Percentiles rank a stretch among this genome's conserved stretches.
phyloP scores from a whole-genome alignment of 2,888 invertebrate species.

The Dynastes tityus region DNA sequence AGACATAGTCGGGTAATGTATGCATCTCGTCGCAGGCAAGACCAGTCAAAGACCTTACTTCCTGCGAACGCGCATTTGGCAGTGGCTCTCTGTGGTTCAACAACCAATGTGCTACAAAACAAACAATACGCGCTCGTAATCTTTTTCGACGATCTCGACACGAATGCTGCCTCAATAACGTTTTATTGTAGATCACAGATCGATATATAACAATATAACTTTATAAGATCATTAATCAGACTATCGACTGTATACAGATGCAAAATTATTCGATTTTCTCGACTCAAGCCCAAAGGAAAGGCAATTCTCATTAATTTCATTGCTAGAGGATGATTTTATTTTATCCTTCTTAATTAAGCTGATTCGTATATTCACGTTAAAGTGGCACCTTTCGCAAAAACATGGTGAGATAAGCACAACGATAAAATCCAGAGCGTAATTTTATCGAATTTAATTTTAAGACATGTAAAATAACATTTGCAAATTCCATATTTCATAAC shows the following conservation, averaged over 20 bases:
- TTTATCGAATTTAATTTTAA: too few relatives aligned
- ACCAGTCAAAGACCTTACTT: conserved; percentile 58
- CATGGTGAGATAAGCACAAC: too few relatives aligned
- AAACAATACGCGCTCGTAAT: conserved; percentile 43
- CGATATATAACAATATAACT: conserved; percentile 7
- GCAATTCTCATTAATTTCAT: too few relatives aligned
- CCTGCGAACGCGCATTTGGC: conserved; percentile 57
- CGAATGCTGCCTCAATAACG: conserved; percentile 21
- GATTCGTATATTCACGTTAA: too few relatives aligned
- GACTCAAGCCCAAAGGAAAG: too few relatives aligned
- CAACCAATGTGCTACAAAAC: conserved; percentile 49
- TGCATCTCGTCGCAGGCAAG: conserved; percentile 57
- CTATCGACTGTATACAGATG: neutral
- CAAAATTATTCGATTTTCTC: too few relatives aligned
- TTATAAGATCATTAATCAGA: neutral
- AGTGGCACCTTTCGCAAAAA: too few relatives aligned
- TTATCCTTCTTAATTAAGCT: too few relatives aligned
- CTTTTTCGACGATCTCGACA: conserved; percentile 39
- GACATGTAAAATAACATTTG: too few relatives aligned
- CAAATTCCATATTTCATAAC: too few relatives aligned
- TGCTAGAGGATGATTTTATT: too few relatives aligned
- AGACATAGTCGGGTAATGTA: conserved; percentile 56
- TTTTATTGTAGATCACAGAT: conserved; percentile 29
- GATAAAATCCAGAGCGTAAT: too few relatives aligned
- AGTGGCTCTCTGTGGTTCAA: conserved; percentile 52